Base-by-base conservation (phyloP, 2,113 vertebrate species). In the Pterocles gutturalis region DNA sequence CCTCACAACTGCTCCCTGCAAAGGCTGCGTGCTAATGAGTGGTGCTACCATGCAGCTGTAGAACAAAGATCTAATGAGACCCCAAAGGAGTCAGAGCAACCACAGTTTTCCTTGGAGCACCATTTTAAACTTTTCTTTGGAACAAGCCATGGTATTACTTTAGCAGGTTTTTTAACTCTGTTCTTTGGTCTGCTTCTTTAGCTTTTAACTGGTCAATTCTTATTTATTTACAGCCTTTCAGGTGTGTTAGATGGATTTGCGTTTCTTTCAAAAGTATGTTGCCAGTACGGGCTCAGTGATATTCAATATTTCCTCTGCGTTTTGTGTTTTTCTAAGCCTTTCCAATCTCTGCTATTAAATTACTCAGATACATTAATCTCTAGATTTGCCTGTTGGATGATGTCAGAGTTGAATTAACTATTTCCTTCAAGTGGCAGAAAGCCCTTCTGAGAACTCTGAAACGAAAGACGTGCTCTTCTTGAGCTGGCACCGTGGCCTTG, bases 1-100 rank as follows among this genome's bases (percentile, higher is more conserved):
- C 67, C 67, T 91, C 61, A 8, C 73, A 60, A 84, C 83, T 80
- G 70, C 87, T 89, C 8, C 78, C 77, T 38, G 53, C 85, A 51
- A 5, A 78, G 77, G 66, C 92, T 94, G 72, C 77, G 34, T 58
- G 69, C 69, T 95, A 90, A 95, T 28, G 62, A 96, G 83, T 8
- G 34, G 4, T 81, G 87, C 93, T 96, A 20, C 87, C 33, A 20
- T 78, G 70, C 62, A 61, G 49, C 67, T 31, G 8, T 38, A 87
- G 77, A 96, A 51, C 80, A 29, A 58, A 81, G 26, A 67, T 77
- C 86, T 98, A 98, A 98, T 98, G 97, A 98, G 96, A 70, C 91
- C 97, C 97, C 97, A 72, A 48, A 97, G 96, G 97, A 98, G 34
- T 2, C 16, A 17, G 25, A 92, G 33, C 73, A 57, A n/a, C 92